Conservation (phyloP, 37 sponge, comb jelly and placozoan species). For the Spongilla lacustris region DNA sequence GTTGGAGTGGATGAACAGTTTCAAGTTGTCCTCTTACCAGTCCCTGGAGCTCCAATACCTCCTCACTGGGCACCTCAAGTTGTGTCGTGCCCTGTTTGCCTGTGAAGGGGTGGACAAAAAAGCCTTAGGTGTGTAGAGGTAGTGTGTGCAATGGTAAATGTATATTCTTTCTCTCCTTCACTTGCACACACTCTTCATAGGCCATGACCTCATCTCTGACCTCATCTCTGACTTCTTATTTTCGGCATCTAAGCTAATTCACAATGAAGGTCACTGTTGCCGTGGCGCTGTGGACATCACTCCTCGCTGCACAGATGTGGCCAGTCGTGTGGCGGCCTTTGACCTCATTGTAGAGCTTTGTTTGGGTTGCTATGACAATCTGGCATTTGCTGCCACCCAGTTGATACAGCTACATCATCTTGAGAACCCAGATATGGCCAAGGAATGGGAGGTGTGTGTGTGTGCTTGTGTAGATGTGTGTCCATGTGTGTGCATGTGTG, state of each 20-base stretch:
- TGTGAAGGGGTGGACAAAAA: constrained; percentile 79
- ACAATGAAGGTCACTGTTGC: constrained; percentile 16
- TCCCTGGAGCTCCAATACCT: constrained; percentile 50
- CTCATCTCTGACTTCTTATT: constrained; percentile 86
- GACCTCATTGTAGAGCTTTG: constrained; percentile 84
- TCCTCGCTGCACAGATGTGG: constrained; percentile 59
- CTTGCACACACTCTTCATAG: constrained; percentile 5
- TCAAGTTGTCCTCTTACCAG: not conserved
- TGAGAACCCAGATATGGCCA: constrained; percentile 49
- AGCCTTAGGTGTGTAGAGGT: constrained; percentile 6
- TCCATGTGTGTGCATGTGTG: not conserved
- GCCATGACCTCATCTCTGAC: constrained; percentile 45
- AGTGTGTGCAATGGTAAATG: not conserved
- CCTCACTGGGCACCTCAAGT: constrained; percentile 87
- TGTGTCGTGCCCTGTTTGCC: constrained; percentile 70
- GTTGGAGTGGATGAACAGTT: constrained; percentile 59
- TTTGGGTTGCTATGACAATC: constrained; percentile 75
- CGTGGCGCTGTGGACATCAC: constrained; percentile 34
- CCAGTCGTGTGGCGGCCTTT: constrained; percentile 80
- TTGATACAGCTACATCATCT: constrained; percentile 71
- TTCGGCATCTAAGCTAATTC: constrained; percentile 83
- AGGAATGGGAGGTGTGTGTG: constrained; percentile 85
- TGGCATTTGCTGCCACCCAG: constrained; percentile 50
- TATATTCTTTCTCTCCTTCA: not conserved
- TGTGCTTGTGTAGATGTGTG: not conserved